A percentile compares a stretch with the other conserved stretches of the same genome.
These are phyloP conservation scores for Habroteleia sp. DNA, from an alignment of 2,888 invertebrate species.

Conservation along the genomic window DNA sequence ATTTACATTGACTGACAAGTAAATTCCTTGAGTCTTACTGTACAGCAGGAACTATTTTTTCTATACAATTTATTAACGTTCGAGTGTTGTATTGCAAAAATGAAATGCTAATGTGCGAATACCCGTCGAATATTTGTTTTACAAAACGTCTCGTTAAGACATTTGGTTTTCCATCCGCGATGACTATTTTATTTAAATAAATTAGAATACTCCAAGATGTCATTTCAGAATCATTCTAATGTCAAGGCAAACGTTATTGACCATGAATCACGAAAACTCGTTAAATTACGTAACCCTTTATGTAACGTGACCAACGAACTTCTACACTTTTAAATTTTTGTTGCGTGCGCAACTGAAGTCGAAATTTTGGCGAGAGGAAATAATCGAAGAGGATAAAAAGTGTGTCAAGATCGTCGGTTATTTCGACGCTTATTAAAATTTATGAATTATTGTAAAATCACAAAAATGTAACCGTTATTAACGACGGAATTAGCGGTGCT, in stretches of 20 bases:
- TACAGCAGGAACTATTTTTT: no score
- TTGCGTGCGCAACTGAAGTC: background rate
- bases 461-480: no score
- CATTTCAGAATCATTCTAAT: constrained; percentile 12
- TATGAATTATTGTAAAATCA: background rate
- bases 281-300: background rate
- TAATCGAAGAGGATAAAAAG: background rate
- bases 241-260: constrained; percentile 12
- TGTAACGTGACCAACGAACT: background rate
- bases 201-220: background rate
- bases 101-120: no score
- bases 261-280: constrained; percentile 6
- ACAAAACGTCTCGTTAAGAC: no score
- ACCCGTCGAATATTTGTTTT: no score
- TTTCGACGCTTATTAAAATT: background rate
- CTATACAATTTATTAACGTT: no score
- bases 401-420: constrained; percentile 18
- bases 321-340: background rate
- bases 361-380: background rate
- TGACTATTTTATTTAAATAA: background rate
- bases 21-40: no score
- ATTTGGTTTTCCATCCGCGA: no score
- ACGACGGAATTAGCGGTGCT: no score
- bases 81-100: no score
- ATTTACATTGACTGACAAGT: no score